Conservation (phyloP, 2,888 invertebrate species). For the Lycaena phlaeas region DNA sequence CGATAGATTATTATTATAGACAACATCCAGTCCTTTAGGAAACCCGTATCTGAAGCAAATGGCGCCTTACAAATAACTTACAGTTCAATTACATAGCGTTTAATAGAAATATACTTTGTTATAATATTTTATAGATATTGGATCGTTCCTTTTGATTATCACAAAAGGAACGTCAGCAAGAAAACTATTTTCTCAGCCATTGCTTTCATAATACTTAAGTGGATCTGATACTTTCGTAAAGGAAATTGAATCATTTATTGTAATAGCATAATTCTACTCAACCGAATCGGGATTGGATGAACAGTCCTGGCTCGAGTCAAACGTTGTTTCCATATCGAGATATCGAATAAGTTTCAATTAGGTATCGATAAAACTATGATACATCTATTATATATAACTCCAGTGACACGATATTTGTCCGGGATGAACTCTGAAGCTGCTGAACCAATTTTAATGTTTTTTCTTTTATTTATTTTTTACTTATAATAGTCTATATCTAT, state of each 20-base stretch:
- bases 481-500: no score
- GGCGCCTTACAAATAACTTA: neutral
- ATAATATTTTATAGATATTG: slow-evolving; percentile 69
- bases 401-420: no score
- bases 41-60: no score
- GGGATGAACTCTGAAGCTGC: no score
- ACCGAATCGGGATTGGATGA: neutral
- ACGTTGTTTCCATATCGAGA: neutral
- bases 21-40: no score
- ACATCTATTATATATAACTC: no score
- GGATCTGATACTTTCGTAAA: slow-evolving; percentile 66
- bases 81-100: neutral
- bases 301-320: neutral
- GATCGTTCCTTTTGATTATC: slow-evolving; percentile 69
- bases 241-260: slow-evolving; percentile 72
- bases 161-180: slow-evolving; percentile 71
- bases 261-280: slow-evolving; percentile 50
- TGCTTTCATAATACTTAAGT: slow-evolving; percentile 72
- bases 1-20: no score
- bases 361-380: no score
- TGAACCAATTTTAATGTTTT: no score
- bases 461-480: no score
- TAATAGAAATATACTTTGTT: slow-evolving; percentile 11
- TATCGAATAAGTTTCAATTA: no score
- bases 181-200: slow-evolving; percentile 68